Evolutionary conservation across 2,888 invertebrate genomes (phyloP).

Genomic region (Eudasyphora cyanicolor): DNA sequence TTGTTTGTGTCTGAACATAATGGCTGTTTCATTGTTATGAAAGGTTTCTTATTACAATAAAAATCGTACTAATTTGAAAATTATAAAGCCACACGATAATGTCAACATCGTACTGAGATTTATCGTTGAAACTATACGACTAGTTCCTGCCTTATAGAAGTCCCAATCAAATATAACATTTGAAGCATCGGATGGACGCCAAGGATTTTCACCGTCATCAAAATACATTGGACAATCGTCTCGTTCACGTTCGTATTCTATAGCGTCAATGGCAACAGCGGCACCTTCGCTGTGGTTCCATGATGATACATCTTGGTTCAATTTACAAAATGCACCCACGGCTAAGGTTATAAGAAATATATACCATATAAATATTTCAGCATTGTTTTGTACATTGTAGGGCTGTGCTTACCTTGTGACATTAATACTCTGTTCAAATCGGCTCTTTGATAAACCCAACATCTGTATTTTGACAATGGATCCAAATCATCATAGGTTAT

Average conservation of each 20-base stretch:
- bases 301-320: conserved; percentile 93
- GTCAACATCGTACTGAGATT: conserved; percentile 17
- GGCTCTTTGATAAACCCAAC: conserved; percentile 98
- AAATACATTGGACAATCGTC: conserved; percentile 99
- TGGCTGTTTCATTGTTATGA: background rate
- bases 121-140: conserved; percentile 47
- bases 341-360: conserved; percentile 79
- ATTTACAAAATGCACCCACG: conserved; percentile 93
- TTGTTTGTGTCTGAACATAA: background rate
- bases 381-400: background rate
- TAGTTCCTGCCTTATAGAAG: conserved; percentile 75
- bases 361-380: background rate
- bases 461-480: conserved; percentile 96
- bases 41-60: conserved; percentile 16
- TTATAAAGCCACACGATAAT: background rate
- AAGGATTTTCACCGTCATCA: conserved; percentile 95
- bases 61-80: conserved; percentile 33
- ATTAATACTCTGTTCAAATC: conserved; percentile 93
- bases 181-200: conserved; percentile 86
- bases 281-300: conserved; percentile 95
- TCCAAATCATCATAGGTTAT: conserved; percentile 98
- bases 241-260: conserved; percentile 94
- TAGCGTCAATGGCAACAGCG: conserved; percentile 93
- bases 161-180: conserved; percentile 87
- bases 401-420: conserved; percentile 83